Conservation (phyloP, 64 coral and sea anemone genomes). For the Porites australiensis region DNA sequence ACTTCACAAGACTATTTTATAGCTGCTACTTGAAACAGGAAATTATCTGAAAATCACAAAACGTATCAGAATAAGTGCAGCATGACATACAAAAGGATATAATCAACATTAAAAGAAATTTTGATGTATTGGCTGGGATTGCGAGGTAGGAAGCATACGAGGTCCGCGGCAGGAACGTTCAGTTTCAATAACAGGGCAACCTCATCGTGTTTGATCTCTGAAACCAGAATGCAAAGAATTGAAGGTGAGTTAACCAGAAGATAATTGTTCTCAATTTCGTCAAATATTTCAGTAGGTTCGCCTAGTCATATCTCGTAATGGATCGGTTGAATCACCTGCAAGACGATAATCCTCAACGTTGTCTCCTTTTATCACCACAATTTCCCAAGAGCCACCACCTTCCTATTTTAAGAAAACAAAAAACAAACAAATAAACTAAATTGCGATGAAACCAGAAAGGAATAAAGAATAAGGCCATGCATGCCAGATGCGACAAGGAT, state of each 20-base stretch:
- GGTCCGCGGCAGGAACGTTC: background rate
- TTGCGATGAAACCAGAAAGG: too few species aligned
- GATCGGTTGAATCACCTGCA: background rate
- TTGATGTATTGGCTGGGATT: conserved; percentile 13
- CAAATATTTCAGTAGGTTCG: too few species aligned
- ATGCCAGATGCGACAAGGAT: too few species aligned
- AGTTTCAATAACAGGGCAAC: conserved; percentile 19
- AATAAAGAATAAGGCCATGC: too few species aligned
- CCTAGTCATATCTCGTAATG: too few species aligned
- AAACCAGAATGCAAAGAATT: background rate
- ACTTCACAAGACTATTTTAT: too few species aligned
- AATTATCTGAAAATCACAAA: too few species aligned
- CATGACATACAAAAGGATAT: conserved; percentile 14
- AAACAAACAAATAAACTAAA: background rate
- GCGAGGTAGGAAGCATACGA: conserved; percentile 5
- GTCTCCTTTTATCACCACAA: conserved; percentile 13
- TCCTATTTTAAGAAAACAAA: background rate
- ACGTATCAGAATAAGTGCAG: too few species aligned
- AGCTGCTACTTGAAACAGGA: too few species aligned
- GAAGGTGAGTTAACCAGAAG: background rate
- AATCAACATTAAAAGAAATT: background rate
- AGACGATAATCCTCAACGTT: conserved; percentile 38
- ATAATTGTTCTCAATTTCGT: too few species aligned
- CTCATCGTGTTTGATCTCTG: background rate
- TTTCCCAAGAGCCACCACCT: conserved; percentile 23